Evolutionary conservation across 2,888 invertebrate genomes (phyloP).

Genomic region (Caenorhabditis sp.): DNA sequence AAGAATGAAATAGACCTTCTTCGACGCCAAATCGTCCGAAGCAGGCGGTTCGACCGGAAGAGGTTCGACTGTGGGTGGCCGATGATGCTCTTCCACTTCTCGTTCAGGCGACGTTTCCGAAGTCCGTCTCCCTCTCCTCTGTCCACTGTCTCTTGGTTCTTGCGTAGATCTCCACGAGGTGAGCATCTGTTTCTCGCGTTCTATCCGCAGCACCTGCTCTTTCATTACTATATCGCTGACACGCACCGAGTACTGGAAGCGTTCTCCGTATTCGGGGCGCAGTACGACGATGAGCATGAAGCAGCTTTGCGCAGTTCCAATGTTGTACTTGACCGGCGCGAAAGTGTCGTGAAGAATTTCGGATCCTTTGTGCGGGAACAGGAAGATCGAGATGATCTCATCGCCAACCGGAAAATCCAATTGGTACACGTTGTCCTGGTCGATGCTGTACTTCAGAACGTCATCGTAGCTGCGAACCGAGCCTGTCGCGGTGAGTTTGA

Average conservation of each 20-base stretch:
- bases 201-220: slow-evolving; percentile 20
- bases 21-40: slow-evolving; percentile 10
- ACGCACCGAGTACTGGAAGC: slow-evolving; percentile 41
- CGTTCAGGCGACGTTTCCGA: background rate
- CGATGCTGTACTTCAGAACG: slow-evolving; percentile 28
- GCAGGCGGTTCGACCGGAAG: too few species aligned
- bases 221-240: slow-evolving; percentile 38
- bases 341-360: slow-evolving; percentile 51
- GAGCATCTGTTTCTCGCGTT: slow-evolving; percentile 37
- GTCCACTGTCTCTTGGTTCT: background rate
- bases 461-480: slow-evolving; percentile 4
- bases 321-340: slow-evolving; percentile 47
- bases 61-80: too few species aligned
- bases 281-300: slow-evolving; percentile 50
- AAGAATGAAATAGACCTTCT: slow-evolving; percentile 21
- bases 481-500: slow-evolving; percentile 11
- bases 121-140: too few species aligned
- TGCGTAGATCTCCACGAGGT: slow-evolving; percentile 28
- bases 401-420: slow-evolving; percentile 1
- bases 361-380: slow-evolving; percentile 47
- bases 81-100: background rate
- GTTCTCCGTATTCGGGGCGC: slow-evolving; percentile 11
- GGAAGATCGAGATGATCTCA: slow-evolving; percentile 40
- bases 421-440: slow-evolving; percentile 35
- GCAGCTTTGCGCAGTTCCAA: slow-evolving; percentile 36